Evolutionary conservation across 2,888 invertebrate species (phyloP), one percentile per base, ranked within the genome.

Genomic region (Drosophila setosimentum): DNA sequence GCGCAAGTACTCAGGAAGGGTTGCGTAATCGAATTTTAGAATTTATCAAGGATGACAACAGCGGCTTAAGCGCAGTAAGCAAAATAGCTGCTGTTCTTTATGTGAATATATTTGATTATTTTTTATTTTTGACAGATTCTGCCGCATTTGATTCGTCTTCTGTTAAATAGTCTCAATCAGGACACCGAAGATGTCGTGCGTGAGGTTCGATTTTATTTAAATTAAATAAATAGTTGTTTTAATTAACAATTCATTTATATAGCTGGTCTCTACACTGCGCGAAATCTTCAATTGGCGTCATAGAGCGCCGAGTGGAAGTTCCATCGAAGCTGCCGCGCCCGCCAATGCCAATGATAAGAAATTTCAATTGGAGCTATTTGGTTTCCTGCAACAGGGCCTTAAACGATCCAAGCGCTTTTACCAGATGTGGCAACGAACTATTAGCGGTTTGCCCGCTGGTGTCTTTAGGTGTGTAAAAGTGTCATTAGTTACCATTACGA

Each of bases 381-480:
- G 79, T 27, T 90, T 82, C 32, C 78, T 93, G 8, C 80, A 89
- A 55, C 91, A 92, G 35, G 91, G 91, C 1, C 74, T 93, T 8
- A 92, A 87, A 16, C 89, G 91, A n/a, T 92, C 92, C 1, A 92
- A 92, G 60, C 90, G 89, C 49, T 91, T 93, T 33, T 93, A 89
- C 67, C 89, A 91, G 35, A 76, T 82, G 48, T 93, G 93, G 92
- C 91, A 93, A 51, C 93, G 92, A 57, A 78, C 74, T 0, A 89
- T 92, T 48, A 78, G 82, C 48, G 76, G 78, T 8, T 66, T 91
- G 50, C 75, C 88, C 0, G 76, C 73, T 1, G 53, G 54, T 8
- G 83, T 80, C 33, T 84, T 89, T 35, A 85, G 69, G 91, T 92
- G 60, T 13, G 68, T 32, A 2, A 0, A 18, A 10, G 10, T 1